Base-by-base conservation (phyloP, 2,797 vertebrate species). In the Phataginus tricuspis region DNA sequence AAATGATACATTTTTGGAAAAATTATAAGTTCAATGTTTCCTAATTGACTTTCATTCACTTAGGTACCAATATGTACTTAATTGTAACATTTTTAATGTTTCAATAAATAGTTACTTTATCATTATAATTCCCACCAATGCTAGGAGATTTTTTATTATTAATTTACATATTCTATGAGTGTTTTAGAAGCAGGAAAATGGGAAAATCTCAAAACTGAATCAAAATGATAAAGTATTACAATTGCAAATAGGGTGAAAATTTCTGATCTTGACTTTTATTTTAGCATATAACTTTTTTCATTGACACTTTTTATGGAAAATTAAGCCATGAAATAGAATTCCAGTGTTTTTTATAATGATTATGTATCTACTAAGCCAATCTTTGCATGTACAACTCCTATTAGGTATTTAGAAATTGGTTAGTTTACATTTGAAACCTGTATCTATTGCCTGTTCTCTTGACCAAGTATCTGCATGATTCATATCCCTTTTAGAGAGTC, bases 401-500 rank as follows among this genome's bases (percentile, higher is more conserved):
- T 51, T 37, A 10, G 8, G 21, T 55, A 86, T 86, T 86, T 89
- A 94, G 55, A 90, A 86, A 84, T 92, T 74, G 5, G 37, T 75
- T 6, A 94, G 88, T 89, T 97, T 97, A 96, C 59, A 64, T 82
- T 89, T 63, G 37, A 86, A 92, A 80, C 74, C 49, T 94, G 89
- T 93, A 95, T 96, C 85, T 91, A 88, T 72, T 77, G n/a, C 57
- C 64, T 84, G 29, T 84, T 86, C 92, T 94, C 53, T 61, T 79
- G 37, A 86, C 68, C 31, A 92, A 90, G 94, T 90, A 88, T 68
- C 85, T 91, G 13, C 53, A 51, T 95, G 78, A 97, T 89, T 95
- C 88, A 98, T 95, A 72, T 42, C 8, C 64, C 83, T 94, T 97
- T 97, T 96, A 94, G 69, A 94, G 16, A 96, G 53, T 14, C 71